Percentiles rank a stretch among this genome's conserved stretches.
Conservation (phyloP, 2,888 invertebrate species). For the Synanthedon formicaeformis region DNA sequence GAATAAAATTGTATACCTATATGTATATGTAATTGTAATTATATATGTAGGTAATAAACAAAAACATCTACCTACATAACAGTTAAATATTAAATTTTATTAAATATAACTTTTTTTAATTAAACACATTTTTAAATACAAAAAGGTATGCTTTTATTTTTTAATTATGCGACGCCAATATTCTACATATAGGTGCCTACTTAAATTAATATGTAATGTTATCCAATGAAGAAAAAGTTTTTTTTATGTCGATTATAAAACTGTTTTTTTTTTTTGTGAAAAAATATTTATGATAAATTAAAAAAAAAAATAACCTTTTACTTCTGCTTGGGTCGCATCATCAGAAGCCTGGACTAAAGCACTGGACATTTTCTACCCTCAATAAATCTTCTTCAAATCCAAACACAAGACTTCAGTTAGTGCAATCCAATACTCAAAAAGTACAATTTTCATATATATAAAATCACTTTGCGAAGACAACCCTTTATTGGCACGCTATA, state of each 20-base stretch:
- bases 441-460: constrained; percentile 4
- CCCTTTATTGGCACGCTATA: constrained; percentile 37
- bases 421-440: constrained; percentile 13
- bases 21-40: too few relatives aligned
- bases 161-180: too few relatives aligned
- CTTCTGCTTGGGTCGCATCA: constrained; percentile 39
- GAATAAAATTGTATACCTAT: too few relatives aligned
- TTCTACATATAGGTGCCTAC: too few relatives aligned
- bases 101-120: too few relatives aligned
- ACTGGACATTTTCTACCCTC: constrained; percentile 44
- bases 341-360: constrained; percentile 33
- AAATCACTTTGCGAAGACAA: constrained; percentile 25
- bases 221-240: too few relatives aligned
- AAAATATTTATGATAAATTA: not conserved
- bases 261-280: constrained; percentile 1
- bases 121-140: too few relatives aligned
- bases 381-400: constrained; percentile 10
- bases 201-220: too few relatives aligned
- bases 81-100: too few relatives aligned
- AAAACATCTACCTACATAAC: too few relatives aligned
- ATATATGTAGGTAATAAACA: too few relatives aligned
- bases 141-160: too few relatives aligned
- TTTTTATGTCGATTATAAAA: not conserved
- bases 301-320: constrained; percentile 41
- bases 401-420: constrained; percentile 20